These are phyloP conservation scores for Heliothis subflexa DNA, from an alignment of 1,140 invertebrate genomes.

Conservation along the genomic window DNA sequence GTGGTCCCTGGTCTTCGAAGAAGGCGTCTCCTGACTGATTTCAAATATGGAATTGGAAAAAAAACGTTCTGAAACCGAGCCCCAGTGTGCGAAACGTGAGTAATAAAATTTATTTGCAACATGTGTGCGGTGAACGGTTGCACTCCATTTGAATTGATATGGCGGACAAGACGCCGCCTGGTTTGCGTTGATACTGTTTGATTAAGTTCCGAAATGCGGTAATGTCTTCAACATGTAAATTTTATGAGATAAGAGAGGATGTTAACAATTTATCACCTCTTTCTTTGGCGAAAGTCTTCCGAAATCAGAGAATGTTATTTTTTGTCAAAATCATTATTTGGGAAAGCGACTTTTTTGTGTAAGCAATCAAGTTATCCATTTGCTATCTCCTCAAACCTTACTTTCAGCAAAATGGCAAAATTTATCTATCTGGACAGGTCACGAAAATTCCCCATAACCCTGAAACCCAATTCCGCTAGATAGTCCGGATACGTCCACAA, in stretches of 20 bases:
- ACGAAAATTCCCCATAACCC: conserved; percentile 32
- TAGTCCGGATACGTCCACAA: conserved; percentile 57
- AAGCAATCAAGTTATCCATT: no score
- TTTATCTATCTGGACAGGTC: conserved; percentile 8
- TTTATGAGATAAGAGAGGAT: no score
- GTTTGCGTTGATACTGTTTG: neutral
- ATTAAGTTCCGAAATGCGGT: neutral
- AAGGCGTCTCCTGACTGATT: conserved; percentile 65
- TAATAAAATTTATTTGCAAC: conserved; percentile 44
- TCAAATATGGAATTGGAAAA: conserved; percentile 67
- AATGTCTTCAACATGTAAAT: neutral
- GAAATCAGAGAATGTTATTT: no score
- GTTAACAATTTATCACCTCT: no score
- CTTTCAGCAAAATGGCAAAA: no score
- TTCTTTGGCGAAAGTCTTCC: no score
- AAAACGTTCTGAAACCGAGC: conserved; percentile 61
- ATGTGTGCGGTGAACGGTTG: conserved; percentile 37
- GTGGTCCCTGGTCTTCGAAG: conserved; percentile 61
- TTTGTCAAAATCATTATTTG: no score
- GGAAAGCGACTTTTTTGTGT: no score
- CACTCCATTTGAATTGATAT: conserved; percentile 35
- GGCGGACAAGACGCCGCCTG: neutral
- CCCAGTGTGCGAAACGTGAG: conserved; percentile 44
- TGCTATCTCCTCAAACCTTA: no score
- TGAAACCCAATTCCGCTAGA: conserved; percentile 39